Evolutionary conservation across 1,140 invertebrate genomes (phyloP).

Genomic region (Rhizoglyphus robini): DNA sequence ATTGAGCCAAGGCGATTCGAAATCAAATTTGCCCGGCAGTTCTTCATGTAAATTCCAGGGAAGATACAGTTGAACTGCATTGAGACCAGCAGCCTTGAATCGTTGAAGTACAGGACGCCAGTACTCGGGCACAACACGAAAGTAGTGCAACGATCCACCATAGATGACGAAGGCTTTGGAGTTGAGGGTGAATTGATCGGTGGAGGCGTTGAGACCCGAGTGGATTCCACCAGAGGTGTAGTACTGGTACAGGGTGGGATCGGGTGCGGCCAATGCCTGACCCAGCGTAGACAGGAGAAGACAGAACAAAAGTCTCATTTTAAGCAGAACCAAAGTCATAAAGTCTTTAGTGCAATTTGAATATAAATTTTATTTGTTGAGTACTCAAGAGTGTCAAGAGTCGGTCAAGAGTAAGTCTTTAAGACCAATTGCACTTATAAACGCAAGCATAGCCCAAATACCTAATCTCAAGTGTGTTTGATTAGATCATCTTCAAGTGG

Average conservation of each 20-base stretch:
- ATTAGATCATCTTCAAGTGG: too few relatives aligned
- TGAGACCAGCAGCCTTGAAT: slow-evolving; percentile 38
- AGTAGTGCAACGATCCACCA: slow-evolving; percentile 42
- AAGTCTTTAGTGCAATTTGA: too few relatives aligned
- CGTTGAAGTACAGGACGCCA: slow-evolving; percentile 39
- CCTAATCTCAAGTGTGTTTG: too few relatives aligned
- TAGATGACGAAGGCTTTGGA: slow-evolving; percentile 39
- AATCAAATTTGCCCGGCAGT: slow-evolving; percentile 25
- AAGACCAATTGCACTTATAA: too few relatives aligned
- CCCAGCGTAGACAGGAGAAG: too few relatives aligned
- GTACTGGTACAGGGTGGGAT: slow-evolving; percentile 17
- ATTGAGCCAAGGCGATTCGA: slow-evolving; percentile 26
- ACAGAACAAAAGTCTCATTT: too few relatives aligned
- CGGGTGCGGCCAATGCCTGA: too few relatives aligned
- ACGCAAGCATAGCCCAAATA: too few relatives aligned
- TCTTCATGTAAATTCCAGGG: slow-evolving; percentile 40
- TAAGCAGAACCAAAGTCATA: too few relatives aligned
- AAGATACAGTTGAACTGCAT: slow-evolving; percentile 40
- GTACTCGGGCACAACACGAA: slow-evolving; percentile 36
- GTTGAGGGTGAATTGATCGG: slow-evolving; percentile 38
- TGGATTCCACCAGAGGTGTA: slow-evolving; percentile 6
- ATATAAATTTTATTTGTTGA: too few relatives aligned
- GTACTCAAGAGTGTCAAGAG: too few relatives aligned
- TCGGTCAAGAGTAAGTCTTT: too few relatives aligned
- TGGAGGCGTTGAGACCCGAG: background rate